These are phyloP conservation scores for Globicephala melas DNA, from an alignment of 2,113 vertebrate genomes.

Conservation along the genomic window DNA sequence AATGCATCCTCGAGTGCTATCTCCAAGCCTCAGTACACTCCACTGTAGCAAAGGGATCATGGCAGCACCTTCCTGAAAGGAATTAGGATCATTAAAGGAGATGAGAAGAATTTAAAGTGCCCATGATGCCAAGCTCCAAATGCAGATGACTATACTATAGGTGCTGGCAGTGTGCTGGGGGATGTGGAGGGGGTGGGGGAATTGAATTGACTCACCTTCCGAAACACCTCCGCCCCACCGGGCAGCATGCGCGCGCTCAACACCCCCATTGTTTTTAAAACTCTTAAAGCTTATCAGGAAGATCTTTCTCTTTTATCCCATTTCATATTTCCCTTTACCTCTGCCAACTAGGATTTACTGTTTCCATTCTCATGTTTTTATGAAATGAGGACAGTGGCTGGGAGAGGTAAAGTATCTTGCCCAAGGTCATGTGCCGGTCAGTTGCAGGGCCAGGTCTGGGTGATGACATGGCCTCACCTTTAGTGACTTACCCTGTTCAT, in stretches of 20 bases:
- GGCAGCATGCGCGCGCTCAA: background rate
- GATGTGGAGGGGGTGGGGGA: too few species aligned
- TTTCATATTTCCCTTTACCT: background rate
- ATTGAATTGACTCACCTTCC: too few species aligned
- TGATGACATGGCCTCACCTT: background rate
- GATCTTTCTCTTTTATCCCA: background rate
- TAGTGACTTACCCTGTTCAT: background rate
- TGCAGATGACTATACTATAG: fast-evolving
- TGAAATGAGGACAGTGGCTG: background rate
- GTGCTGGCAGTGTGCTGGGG: background rate
- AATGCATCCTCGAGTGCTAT: fast-evolving
- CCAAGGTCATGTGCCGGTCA: background rate
- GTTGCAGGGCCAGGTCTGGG: background rate
- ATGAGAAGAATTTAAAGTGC: background rate
- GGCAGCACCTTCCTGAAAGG: background rate
- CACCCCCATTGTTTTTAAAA: background rate
- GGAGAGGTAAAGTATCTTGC: background rate
- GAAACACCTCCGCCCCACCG: fast-evolving
- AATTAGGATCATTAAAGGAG: background rate
- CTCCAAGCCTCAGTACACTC: background rate
- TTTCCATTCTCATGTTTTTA: background rate
- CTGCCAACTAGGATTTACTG: background rate
- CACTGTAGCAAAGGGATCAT: too few species aligned
- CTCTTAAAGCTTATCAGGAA: background rate
- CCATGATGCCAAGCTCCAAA: background rate